Conservation (phyloP, 2,888 invertebrate species). For the Argynnis bischoffii region DNA sequence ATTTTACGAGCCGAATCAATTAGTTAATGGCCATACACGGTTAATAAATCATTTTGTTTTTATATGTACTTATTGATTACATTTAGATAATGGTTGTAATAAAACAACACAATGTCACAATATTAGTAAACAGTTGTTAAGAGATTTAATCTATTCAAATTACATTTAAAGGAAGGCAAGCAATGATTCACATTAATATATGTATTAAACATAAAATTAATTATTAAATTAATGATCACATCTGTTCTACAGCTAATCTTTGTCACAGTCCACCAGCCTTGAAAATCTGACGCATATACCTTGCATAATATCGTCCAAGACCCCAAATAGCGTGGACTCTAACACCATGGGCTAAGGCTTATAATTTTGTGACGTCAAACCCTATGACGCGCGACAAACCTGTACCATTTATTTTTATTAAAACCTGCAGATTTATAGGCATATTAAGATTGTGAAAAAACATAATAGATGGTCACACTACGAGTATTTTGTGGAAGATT, state of each 20-base stretch:
- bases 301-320: conserved; percentile 14
- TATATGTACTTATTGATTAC: background rate
- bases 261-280: conserved; percentile 24
- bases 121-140: too few species aligned
- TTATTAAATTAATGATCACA: background rate
- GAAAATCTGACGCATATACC: conserved; percentile 20
- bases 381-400: background rate
- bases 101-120: too few species aligned
- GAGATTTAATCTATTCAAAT: too few species aligned
- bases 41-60: conserved; percentile 1
- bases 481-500: too few species aligned
- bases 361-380: background rate
- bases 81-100: too few species aligned
- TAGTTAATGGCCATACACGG: background rate
- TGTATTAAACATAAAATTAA: too few species aligned
- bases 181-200: too few species aligned
- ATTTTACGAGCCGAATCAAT: background rate
- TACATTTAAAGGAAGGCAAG: too few species aligned
- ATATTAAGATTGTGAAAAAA: too few species aligned
- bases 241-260: conserved; percentile 18
- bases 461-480: too few species aligned
- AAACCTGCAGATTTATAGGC: background rate
- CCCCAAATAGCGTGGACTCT: conserved; percentile 12
- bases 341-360: background rate
- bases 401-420: conserved; percentile 14